A percentile compares a stretch with the other conserved stretches of the same genome.
These are phyloP conservation scores for Calameuta idolon DNA, from an alignment of 2,888 invertebrate species.

Conservation along the genomic window DNA sequence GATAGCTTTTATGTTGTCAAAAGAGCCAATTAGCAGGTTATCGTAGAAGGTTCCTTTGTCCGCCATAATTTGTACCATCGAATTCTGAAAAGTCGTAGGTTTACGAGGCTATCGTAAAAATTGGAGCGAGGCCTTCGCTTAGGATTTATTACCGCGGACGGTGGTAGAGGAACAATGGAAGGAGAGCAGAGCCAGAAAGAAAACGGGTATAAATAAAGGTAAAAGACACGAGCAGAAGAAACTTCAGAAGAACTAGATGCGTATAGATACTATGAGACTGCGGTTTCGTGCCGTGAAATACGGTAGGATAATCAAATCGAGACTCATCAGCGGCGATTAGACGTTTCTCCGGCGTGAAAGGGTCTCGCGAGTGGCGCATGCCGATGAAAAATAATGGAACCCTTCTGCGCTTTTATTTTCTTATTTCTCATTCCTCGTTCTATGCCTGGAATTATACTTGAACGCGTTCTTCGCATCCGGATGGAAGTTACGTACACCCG, in stretches of 20 bases:
- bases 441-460: not conserved
- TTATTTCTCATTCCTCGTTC: not conserved
- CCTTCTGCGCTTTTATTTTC: not conserved
- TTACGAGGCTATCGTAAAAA: conserved; percentile 10
- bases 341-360: not conserved
- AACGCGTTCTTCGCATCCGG: not conserved
- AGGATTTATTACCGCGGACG: not conserved
- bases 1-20: conserved; percentile 14
- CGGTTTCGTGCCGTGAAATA: not conserved
- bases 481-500: not conserved
- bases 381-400: not conserved
- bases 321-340: not conserved
- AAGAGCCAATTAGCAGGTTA: conserved; percentile 29
- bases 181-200: not conserved
- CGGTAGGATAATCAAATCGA: not conserved
- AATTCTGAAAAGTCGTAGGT: not conserved
- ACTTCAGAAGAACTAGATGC: not conserved
- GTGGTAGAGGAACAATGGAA: not conserved
- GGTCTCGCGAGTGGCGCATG: not conserved
- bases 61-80: conserved; percentile 23
- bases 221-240: not conserved
- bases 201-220: not conserved
- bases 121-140: not conserved
- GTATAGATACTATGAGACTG: not conserved
- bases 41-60: conserved; percentile 30